These are phyloP conservation scores for Drosophila macrospina DNA, from an alignment of 2,888 invertebrate genomes.

Conservation along the genomic window DNA sequence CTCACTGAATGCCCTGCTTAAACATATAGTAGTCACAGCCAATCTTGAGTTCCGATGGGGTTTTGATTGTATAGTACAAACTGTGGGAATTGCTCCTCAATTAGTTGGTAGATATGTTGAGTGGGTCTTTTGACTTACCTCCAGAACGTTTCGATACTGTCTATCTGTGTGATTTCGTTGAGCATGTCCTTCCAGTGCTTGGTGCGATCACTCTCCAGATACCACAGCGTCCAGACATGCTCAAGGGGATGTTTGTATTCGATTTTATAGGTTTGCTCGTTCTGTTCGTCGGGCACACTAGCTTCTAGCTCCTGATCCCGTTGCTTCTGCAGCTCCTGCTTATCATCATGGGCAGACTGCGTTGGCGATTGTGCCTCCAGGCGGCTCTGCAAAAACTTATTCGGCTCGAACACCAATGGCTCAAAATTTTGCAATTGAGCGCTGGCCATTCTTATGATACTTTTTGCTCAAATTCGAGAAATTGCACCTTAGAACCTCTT, in stretches of 20 bases:
- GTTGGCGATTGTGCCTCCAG: conserved; percentile 19
- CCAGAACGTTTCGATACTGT: conserved; percentile 74
- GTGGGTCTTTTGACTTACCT: conserved; percentile 86
- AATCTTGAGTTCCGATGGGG: conserved; percentile 66
- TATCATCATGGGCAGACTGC: conserved; percentile 28
- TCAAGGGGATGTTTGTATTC: conserved; percentile 71
- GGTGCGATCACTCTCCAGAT: conserved; percentile 69
- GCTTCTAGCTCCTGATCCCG: conserved; percentile 7
- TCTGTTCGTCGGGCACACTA: conserved; percentile 22
- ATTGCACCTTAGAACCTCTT: not conserved
- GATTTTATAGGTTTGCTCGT: conserved; percentile 43
- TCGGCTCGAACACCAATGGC: conserved; percentile 40
- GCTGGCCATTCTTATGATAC: conserved; percentile 53
- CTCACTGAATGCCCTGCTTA: conserved; percentile 68
- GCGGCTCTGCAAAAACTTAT: conserved; percentile 35
- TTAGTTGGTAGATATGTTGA: not conserved
- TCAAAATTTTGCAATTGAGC: conserved; percentile 43
- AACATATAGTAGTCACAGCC: conserved; percentile 74
- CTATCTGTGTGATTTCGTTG: conserved; percentile 69
- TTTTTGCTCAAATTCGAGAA: not conserved
- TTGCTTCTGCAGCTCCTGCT: conserved; percentile 18
- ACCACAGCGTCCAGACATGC: conserved; percentile 71
- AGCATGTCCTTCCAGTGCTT: conserved; percentile 75
- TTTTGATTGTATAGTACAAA: conserved; percentile 71
- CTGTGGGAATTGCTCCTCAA: conserved; percentile 27